These are phyloP conservation scores for Pseudomyrmex flavicornis DNA, from an alignment of 1,140 invertebrate species.

Conservation along the genomic window DNA sequence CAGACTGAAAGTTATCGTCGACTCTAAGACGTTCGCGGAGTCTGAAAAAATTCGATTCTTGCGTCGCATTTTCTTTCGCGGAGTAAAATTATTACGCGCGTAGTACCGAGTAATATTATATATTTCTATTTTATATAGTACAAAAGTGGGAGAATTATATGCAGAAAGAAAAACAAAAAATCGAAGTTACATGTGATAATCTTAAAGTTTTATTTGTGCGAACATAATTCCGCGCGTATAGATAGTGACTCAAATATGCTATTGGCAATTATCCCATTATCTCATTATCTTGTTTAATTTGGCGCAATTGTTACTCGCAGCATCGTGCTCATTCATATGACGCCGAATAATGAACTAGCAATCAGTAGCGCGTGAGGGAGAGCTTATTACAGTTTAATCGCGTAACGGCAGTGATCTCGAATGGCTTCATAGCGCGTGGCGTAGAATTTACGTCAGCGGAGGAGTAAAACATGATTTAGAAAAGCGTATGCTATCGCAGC, in stretches of 20 bases:
- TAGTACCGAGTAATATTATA: too few relatives aligned
- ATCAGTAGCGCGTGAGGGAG: slow-evolving; percentile 35
- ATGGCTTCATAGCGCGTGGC: slow-evolving; percentile 30
- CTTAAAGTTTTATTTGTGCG: too few relatives aligned
- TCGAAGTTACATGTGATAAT: too few relatives aligned
- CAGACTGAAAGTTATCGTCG: slow-evolving; percentile 58
- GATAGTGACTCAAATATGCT: neutral
- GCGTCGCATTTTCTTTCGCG: neutral
- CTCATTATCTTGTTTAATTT: slow-evolving; percentile 1
- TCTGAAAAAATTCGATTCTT: neutral
- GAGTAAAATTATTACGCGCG: neutral
- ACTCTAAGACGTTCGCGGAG: neutral
- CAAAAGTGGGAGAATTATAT: too few relatives aligned
- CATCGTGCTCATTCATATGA: slow-evolving; percentile 30
- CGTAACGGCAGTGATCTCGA: slow-evolving; percentile 34
- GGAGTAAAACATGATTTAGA: slow-evolving; percentile 51
- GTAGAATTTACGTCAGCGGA: slow-evolving; percentile 32
- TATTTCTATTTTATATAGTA: too few relatives aligned
- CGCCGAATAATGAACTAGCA: slow-evolving; percentile 48
- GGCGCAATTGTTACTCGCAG: slow-evolving; percentile 3
- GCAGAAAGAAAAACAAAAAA: too few relatives aligned
- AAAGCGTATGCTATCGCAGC: slow-evolving; percentile 25
- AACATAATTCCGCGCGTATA: neutral
- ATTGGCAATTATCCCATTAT: neutral
- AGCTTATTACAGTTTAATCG: slow-evolving; percentile 59